A percentile compares a stretch with the other conserved stretches of the same genome.
phyloP scores from a whole-genome alignment of 1,140 invertebrate species.

The Arion vulgaris region DNA sequence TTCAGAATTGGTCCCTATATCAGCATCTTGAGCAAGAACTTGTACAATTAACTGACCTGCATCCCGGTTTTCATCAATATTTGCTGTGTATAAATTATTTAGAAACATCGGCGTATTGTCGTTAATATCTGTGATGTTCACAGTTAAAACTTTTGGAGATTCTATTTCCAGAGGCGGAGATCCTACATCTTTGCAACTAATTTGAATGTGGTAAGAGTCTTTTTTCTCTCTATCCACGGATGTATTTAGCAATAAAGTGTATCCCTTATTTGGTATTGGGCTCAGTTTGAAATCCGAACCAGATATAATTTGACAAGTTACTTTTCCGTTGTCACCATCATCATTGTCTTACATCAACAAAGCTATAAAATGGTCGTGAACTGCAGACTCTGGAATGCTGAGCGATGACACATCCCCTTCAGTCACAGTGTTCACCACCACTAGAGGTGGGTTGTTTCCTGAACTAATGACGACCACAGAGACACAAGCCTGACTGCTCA shows the following conservation, averaged over 20 bases:
- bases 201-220: slow-evolving; percentile 81
- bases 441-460: slow-evolving; percentile 74
- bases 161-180: slow-evolving; percentile 64
- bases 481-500: slow-evolving; percentile 94
- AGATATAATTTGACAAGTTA: slow-evolving; percentile 49
- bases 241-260: slow-evolving; percentile 49
- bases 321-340: slow-evolving; percentile 54
- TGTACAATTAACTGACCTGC: slow-evolving; percentile 72
- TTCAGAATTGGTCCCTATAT: slow-evolving; percentile 80
- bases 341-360: slow-evolving; percentile 61
- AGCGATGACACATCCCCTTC: slow-evolving; percentile 72
- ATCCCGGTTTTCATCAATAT: slow-evolving; percentile 74
- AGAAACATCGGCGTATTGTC: slow-evolving; percentile 48
- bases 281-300: slow-evolving; percentile 45
- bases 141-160: slow-evolving; percentile 81
- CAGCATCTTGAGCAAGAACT: slow-evolving; percentile 84
- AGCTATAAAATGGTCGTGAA: slow-evolving; percentile 55
- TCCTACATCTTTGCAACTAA: slow-evolving; percentile 73
- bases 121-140: slow-evolving; percentile 77
- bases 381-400: slow-evolving; percentile 72
- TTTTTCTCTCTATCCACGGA: slow-evolving; percentile 84
- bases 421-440: slow-evolving; percentile 74
- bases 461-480: slow-evolving; percentile 79
- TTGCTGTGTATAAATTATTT: slow-evolving; percentile 76
- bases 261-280: slow-evolving; percentile 45